Conservation (phyloP, 2,797 vertebrate species). For the Zonotrichia albicollis region DNA sequence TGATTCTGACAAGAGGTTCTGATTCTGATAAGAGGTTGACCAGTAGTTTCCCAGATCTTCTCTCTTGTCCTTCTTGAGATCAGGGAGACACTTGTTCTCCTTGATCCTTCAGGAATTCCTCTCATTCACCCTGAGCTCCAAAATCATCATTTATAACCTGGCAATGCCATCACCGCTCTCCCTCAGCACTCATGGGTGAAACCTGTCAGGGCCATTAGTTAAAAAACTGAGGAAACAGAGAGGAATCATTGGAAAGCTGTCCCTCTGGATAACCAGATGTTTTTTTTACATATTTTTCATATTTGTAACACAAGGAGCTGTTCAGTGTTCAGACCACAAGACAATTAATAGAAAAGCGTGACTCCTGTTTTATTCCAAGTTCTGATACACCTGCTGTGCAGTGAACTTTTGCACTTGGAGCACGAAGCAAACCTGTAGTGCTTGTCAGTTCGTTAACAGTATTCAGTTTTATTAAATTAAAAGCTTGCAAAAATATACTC, state of each 20-base stretch:
- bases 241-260: background rate
- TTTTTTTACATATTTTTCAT: background rate
- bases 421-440: background rate
- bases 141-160: fast-evolving
- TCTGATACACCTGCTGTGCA: background rate
- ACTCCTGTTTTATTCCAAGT: conserved; percentile 24
- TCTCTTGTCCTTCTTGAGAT: background rate
- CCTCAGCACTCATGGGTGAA: background rate
- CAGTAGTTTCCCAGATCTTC: background rate
- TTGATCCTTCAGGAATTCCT: background rate
- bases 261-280: background rate
- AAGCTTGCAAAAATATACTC: background rate
- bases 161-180: background rate
- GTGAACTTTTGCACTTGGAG: conserved; percentile 38
- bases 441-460: conserved; percentile 14
- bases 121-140: background rate
- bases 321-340: background rate
- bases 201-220: background rate
- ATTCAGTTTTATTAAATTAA: background rate
- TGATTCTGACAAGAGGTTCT: background rate
- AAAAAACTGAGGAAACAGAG: background rate
- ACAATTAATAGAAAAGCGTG: conserved; percentile 29
- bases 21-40: background rate
- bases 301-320: background rate
- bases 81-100: background rate